Evolutionary conservation across 2,797 vertebrate species (phyloP).

Genomic region (Chaunax sp.): DNA sequence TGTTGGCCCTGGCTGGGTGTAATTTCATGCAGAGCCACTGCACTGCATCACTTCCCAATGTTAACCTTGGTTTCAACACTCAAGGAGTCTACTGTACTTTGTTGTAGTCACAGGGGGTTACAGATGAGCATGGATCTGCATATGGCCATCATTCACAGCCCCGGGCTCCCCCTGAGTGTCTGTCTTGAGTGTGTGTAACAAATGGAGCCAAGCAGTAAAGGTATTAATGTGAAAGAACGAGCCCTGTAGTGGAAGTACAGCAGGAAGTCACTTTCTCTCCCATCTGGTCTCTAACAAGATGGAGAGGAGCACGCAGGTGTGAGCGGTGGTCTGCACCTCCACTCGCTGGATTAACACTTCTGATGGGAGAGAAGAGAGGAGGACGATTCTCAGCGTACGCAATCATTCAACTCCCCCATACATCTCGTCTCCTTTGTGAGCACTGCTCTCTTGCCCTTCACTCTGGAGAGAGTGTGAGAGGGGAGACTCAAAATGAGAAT

Average conservation of each 20-base stretch:
- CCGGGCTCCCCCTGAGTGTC: constrained; percentile 73
- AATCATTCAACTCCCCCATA: constrained; percentile 56
- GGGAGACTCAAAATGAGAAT: constrained; percentile 75
- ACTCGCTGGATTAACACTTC: constrained; percentile 76
- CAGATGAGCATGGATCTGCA: constrained; percentile 76
- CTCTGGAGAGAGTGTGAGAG: constrained; percentile 60
- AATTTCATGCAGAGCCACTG: constrained; percentile 15
- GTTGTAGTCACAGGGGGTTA: constrained; percentile 75
- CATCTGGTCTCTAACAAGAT: constrained; percentile 78
- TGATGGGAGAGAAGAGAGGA: constrained; percentile 70
- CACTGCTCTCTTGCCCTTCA: constrained; percentile 67
- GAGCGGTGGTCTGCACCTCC: constrained; percentile 66
- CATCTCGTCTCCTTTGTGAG: constrained; percentile 71
- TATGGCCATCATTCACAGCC: constrained; percentile 82
- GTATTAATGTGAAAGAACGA: constrained; percentile 76
- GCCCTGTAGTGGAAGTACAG: constrained; percentile 76
- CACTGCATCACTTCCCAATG: constrained; percentile 61
- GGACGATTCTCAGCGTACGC: constrained; percentile 39
- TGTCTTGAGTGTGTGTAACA: constrained; percentile 75
- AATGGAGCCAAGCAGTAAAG: constrained; percentile 73
- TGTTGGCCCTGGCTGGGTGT: neutral
- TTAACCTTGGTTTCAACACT: constrained; percentile 74
- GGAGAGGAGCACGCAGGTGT: constrained; percentile 70
- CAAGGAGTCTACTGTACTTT: constrained; percentile 75
- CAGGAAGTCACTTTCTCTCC: constrained; percentile 74